Conservation (phyloP, 2,113 vertebrate species). For the Rhegmatorhina hoffmannsi region DNA sequence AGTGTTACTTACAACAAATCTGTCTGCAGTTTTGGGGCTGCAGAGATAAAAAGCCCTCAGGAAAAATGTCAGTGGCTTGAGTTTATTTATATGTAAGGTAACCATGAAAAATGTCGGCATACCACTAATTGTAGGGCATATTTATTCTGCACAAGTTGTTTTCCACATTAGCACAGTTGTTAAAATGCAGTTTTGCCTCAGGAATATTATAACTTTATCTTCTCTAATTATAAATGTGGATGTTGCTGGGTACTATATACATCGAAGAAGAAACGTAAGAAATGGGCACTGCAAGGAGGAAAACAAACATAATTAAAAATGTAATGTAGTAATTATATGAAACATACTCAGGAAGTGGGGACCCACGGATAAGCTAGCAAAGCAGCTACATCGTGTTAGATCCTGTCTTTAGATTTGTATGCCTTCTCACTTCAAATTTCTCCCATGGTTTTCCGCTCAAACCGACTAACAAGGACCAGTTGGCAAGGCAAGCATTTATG, state of each 20-base stretch:
- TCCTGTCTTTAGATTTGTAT: conserved; percentile 47
- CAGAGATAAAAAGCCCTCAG: conserved; percentile 59
- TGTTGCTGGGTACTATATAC: background rate
- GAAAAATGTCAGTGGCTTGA: conserved; percentile 63
- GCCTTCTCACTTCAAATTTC: conserved; percentile 54
- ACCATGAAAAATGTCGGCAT: conserved; percentile 57
- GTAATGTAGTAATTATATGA: background rate
- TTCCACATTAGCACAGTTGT: conserved; percentile 67
- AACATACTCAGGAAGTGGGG: background rate
- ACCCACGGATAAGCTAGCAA: background rate
- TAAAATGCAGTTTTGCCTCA: conserved; percentile 64
- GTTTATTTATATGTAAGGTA: conserved; percentile 69
- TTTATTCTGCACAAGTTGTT: conserved; percentile 72
- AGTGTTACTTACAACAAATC: conserved; percentile 73
- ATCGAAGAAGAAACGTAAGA: background rate
- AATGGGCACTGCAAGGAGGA: background rate
- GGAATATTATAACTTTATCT: conserved; percentile 68
- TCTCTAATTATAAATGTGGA: conserved; percentile 65
- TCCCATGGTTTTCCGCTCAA: conserved; percentile 65
- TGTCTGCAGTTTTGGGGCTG: conserved; percentile 64
- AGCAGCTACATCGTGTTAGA: background rate
- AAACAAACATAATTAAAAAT: conserved; percentile 54
- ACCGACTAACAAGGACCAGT: conserved; percentile 62
- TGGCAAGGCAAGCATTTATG: conserved; percentile 52
- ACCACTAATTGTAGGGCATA: conserved; percentile 75